phyloP scores from a whole-genome alignment of 2,797 vertebrate species.

The Octomys mimax region DNA sequence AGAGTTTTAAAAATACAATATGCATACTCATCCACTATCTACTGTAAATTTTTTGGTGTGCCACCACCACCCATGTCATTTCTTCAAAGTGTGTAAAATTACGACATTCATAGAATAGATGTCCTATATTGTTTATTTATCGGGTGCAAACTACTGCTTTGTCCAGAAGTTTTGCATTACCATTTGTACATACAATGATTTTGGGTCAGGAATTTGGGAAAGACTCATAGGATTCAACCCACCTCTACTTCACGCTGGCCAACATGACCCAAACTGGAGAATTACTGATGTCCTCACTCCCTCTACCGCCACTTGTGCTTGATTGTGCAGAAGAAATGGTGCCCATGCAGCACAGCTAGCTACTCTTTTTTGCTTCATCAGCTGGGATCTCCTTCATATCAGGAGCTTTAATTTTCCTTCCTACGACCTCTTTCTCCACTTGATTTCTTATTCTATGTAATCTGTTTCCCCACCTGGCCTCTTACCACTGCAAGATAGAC shows the following conservation, averaged over 20 bases:
- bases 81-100: neutral
- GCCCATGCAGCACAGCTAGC: no score
- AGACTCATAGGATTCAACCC: neutral
- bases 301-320: rapidly evolving
- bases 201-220: neutral
- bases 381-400: neutral
- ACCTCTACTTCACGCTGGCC: neutral
- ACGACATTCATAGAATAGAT: neutral
- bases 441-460: neutral
- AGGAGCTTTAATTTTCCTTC: neutral
- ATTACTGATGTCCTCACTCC: neutral
- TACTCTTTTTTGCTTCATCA: neutral
- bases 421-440: neutral
- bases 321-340: no score
- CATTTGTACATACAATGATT: neutral
- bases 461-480: neutral
- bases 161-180: neutral
- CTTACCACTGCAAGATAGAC: neutral
- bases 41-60: neutral
- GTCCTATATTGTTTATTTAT: neutral
- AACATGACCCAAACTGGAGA: neutral
- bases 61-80: neutral
- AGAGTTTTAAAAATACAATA: neutral
- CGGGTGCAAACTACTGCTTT: neutral
- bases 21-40: neutral